Conservation (phyloP, 2,888 invertebrate genomes). For the Leptinotarsa peninsularis region DNA sequence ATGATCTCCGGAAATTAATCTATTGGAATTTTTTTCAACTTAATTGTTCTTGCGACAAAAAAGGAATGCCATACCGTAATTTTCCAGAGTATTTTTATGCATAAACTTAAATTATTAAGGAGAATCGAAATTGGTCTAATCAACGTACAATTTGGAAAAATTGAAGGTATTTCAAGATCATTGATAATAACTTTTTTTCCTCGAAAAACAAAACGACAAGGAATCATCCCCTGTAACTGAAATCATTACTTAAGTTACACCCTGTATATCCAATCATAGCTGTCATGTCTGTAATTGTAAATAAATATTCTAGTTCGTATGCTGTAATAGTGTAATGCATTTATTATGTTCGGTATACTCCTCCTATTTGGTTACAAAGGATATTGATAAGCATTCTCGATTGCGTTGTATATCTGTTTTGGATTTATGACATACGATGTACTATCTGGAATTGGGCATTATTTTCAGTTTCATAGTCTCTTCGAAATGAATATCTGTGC, state of each 20-base stretch:
- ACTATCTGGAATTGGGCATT: constrained; percentile 1
- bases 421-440: background rate
- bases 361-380: constrained; percentile 14
- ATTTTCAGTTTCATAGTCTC: background rate
- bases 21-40: too few species aligned
- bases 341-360: constrained; percentile 5
- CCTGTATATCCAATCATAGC: too few species aligned
- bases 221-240: background rate
- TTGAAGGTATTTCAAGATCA: too few species aligned
- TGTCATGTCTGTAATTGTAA: background rate
- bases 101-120: too few species aligned
- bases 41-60: too few species aligned
- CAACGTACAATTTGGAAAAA: too few species aligned
- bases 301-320: background rate
- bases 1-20: too few species aligned
- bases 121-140: too few species aligned
- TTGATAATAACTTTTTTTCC: too few species aligned
- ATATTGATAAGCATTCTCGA: background rate
- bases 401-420: background rate
- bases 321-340: background rate
- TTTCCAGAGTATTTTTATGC: too few species aligned
- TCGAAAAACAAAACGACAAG: too few species aligned
- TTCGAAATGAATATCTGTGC: background rate
- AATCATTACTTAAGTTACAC: background rate
- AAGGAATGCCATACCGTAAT: too few species aligned